Base-by-base conservation (phyloP, 2,113 vertebrate species). In the Silurus asotus region DNA sequence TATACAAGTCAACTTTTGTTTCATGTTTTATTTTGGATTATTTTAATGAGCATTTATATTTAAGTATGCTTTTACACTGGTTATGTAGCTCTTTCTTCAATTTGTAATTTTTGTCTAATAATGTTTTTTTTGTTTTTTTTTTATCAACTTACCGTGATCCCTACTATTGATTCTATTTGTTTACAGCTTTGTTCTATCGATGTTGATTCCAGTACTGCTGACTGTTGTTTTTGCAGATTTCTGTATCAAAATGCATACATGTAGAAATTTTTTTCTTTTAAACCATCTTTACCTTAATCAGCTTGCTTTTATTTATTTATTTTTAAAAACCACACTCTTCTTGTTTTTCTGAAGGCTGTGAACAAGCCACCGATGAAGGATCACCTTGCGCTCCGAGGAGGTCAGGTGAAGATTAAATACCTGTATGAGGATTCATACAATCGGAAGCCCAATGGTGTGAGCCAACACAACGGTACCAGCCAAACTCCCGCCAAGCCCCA, bases 321-420 rank as follows among this genome's bases (percentile, higher is more conserved):
- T 37, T 75, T 2, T 17, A 19, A n/a, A n/a, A 76, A 8, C 69
- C 76, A 48, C 4, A n/a, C 13, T 79, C 55, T 6, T 80, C n/a
- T 84, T 20, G 69, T 61, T 56, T 55, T 23, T 9, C 85, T 75
- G 15, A 64, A 96, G 95, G 91, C 88, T 81, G 91, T 93, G 65
- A 95, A 93, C 93, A 97, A 96, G 88, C 87, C 95, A 15, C 89
- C 92, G 1, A 94, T 96, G 94, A 96, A 96, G 92, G 97, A 97
- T 90, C 96, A 96, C 84, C 94, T 95, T 25, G 87, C 92, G 20
- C 87, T 91, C 87, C 95, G 95, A 80, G 94, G 95, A 84, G 92
- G 94, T 61, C 96, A 96, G 84, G 93, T 98, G 90, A 99, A 98
- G 93, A 96, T 98, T 77, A 97, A 98, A 90, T 97, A 99, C 81